phyloP scores from a whole-genome alignment of 2,888 invertebrate species.

The Cryptocheilus praepositus region DNA sequence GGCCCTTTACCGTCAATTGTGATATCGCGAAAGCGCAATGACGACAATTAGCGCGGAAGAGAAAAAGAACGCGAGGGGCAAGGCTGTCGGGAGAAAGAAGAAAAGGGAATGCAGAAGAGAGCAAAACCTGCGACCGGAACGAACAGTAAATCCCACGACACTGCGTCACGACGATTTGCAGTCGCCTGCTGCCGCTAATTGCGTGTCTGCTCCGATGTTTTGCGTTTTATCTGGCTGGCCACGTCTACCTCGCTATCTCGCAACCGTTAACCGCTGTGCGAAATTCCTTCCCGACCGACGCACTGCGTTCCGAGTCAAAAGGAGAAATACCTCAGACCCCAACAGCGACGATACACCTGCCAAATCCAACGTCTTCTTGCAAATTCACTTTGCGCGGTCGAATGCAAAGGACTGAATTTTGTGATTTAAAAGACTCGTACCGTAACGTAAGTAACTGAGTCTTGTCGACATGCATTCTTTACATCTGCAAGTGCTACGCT shows the following conservation, averaged over 20 bases:
- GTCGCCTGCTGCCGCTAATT: constrained; percentile 50
- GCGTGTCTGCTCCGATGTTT: constrained; percentile 52
- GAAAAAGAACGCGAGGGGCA: constrained; percentile 20
- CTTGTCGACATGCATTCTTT: too few relatives aligned
- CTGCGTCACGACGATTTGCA: constrained; percentile 57
- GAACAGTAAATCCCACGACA: constrained; percentile 44
- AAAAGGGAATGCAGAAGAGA: constrained; percentile 9
- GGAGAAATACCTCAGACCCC: neutral
- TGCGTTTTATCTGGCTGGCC: constrained; percentile 58
- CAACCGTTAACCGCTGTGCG: constrained; percentile 45
- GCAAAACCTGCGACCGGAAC: constrained; percentile 18
- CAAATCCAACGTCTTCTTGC: neutral
- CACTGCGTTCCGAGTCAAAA: constrained; percentile 29
- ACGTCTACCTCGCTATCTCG: constrained; percentile 37
- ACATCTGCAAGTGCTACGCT: too few relatives aligned
- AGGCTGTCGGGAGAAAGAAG: constrained; percentile 9
- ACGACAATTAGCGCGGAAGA: constrained; percentile 31
- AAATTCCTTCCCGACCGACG: constrained; percentile 39
- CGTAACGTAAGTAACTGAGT: too few relatives aligned
- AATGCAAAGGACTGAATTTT: too few relatives aligned
- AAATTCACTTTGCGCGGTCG: neutral
- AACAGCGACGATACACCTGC: neutral
- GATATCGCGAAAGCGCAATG: neutral
- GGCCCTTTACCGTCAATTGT: too few relatives aligned
- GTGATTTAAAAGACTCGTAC: too few relatives aligned